phyloP scores from a whole-genome alignment of 2,888 invertebrate species.

The Empis stercorea region DNA sequence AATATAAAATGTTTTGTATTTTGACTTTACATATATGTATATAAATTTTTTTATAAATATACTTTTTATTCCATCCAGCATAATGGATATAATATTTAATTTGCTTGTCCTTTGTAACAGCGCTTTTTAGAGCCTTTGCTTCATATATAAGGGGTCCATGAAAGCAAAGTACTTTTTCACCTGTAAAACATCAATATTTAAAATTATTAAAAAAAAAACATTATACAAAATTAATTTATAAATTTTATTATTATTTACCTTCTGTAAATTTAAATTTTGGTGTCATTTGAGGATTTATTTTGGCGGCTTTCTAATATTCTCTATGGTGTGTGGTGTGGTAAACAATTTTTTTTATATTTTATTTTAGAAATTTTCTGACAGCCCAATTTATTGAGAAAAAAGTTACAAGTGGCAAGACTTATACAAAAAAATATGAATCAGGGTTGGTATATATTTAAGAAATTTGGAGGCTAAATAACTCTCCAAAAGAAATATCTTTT shows the following conservation, averaged over 20 bases:
- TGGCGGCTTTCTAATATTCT: constrained; percentile 9
- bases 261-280: constrained; percentile 57
- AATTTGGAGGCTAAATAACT: too few species aligned
- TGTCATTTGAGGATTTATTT: constrained; percentile 37
- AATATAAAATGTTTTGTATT: neutral
- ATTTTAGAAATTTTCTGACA: too few species aligned
- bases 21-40: neutral
- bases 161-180: constrained; percentile 85
- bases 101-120: constrained; percentile 72
- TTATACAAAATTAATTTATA: too few species aligned
- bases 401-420: too few species aligned
- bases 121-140: constrained; percentile 84
- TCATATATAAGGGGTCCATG: constrained; percentile 94
- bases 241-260: constrained; percentile 37
- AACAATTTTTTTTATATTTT: too few species aligned
- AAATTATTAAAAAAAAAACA: neutral
- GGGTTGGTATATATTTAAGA: too few species aligned
- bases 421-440: too few species aligned
- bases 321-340: too few species aligned
- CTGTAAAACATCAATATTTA: constrained; percentile 37
- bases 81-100: constrained; percentile 90
- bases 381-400: too few species aligned
- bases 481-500: too few species aligned
- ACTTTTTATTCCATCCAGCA: constrained; percentile 98
- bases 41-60: constrained; percentile 28